A percentile compares a stretch with the other conserved stretches of the same genome.
Evolutionary conservation across 2,113 vertebrate species (phyloP).

Genomic region (Fregetta grallaria): DNA sequence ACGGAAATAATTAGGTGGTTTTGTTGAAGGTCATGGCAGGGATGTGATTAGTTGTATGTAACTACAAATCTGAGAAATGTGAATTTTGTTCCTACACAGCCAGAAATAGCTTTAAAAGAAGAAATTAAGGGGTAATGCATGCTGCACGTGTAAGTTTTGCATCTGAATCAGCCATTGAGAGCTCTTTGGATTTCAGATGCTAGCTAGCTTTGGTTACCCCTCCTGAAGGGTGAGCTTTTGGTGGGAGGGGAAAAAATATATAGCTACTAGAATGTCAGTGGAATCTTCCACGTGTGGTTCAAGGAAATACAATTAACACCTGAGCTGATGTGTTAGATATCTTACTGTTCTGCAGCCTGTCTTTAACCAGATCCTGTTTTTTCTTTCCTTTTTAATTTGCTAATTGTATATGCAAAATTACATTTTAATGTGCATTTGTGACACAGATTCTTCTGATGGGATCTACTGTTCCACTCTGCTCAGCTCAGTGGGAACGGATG

Average conservation of each 20-base stretch:
- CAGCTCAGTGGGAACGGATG: slow-evolving; percentile 94
- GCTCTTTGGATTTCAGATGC: not conserved
- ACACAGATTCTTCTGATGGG: slow-evolving; percentile 87
- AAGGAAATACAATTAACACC: not conserved
- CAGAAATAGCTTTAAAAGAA: not conserved
- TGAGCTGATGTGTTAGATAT: not conserved
- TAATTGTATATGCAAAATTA: not conserved
- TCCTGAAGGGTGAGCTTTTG: not conserved
- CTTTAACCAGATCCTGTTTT: not conserved
- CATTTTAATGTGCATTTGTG: not conserved
- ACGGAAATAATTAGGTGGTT: not conserved
- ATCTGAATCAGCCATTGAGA: not conserved
- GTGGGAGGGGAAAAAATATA: not conserved
- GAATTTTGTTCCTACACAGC: not conserved
- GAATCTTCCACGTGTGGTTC: not conserved
- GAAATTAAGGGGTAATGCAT: not conserved
- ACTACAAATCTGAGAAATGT: not conserved
- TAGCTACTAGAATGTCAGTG: not conserved
- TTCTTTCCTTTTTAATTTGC: not conserved
- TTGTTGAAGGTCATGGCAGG: not conserved
- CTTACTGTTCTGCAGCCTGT: not conserved
- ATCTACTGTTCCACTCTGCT: slow-evolving; percentile 95
- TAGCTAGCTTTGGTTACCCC: not conserved
- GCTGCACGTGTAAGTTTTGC: not conserved
- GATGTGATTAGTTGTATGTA: not conserved